phyloP scores from a whole-genome alignment of 2,888 invertebrate species.

The Drosophila ustulata region DNA sequence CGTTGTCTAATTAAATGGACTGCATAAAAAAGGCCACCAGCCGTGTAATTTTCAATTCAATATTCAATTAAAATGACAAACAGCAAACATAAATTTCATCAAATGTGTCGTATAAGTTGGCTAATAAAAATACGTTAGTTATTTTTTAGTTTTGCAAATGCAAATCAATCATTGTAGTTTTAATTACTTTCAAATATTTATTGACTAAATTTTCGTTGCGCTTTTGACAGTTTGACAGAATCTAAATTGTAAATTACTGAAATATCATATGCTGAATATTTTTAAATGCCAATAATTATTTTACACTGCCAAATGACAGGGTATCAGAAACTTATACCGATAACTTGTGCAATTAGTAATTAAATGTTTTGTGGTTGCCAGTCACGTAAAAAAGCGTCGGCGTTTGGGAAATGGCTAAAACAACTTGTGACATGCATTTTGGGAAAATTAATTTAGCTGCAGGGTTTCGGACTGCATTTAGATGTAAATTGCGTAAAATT shows the following conservation, averaged over 20 bases:
- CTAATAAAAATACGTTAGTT: neutral
- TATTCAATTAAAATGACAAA: constrained; percentile 61
- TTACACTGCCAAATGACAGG: neutral
- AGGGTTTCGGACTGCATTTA: constrained; percentile 13
- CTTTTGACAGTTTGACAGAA: too few relatives aligned
- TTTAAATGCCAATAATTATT: too few relatives aligned
- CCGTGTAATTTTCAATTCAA: constrained; percentile 42
- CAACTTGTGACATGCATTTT: constrained; percentile 12
- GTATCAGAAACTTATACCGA: neutral
- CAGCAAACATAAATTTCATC: constrained; percentile 17
- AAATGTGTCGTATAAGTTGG: constrained; percentile 3
- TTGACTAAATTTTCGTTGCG: neutral
- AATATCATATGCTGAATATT: too few relatives aligned
- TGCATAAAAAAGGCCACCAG: constrained; percentile 11
- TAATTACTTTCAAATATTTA: neutral
- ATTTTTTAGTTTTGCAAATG: neutral
- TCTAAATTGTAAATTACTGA: too few relatives aligned
- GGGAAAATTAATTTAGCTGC: constrained; percentile 46
- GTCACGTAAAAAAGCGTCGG: neutral
- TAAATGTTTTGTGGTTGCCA: neutral
- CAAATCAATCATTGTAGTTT: neutral
- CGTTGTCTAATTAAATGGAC: constrained; percentile 65
- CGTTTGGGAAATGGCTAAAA: neutral
- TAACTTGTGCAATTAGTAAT: neutral
- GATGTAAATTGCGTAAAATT: constrained; percentile 40